Evolutionary conservation across 1,140 invertebrate genomes (phyloP).

Genomic region (Lepidostoma basale): DNA sequence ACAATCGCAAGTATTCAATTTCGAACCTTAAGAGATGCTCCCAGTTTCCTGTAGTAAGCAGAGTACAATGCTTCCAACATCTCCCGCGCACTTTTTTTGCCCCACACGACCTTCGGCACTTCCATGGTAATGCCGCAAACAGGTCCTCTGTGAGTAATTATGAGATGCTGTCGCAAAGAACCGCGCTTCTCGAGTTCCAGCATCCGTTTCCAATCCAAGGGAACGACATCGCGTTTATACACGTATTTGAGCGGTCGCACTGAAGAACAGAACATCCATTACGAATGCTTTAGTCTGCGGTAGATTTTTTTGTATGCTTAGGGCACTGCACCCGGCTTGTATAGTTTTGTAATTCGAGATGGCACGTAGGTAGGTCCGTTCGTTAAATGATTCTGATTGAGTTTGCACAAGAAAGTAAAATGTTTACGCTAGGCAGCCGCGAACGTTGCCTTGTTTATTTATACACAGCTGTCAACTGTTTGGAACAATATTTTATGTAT

Average conservation of each 20-base stretch:
- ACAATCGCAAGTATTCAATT: too few species aligned
- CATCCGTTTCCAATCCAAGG: too few species aligned
- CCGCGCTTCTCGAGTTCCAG: background rate
- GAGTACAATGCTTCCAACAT: conserved; percentile 6
- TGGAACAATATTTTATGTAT: background rate
- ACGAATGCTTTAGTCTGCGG: too few species aligned
- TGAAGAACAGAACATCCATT: background rate
- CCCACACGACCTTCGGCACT: background rate
- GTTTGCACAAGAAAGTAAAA: background rate
- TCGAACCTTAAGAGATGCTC: conserved; percentile 14
- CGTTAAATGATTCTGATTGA: background rate
- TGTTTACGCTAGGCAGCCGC: background rate
- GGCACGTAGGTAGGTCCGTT: background rate
- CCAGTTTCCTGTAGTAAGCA: conserved; percentile 9
- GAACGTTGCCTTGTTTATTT: conserved; percentile 12
- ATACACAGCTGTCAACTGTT: conserved; percentile 7
- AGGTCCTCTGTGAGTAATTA: background rate
- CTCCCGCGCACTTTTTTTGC: background rate
- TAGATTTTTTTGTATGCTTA: background rate
- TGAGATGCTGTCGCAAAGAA: background rate
- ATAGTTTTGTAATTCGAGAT: background rate
- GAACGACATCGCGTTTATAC: background rate
- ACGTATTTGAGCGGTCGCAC: background rate
- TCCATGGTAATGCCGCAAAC: background rate
- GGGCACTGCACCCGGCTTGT: background rate